Base-by-base conservation (phyloP, 1,140 invertebrate species). In the Heterodera carotae region DNA sequence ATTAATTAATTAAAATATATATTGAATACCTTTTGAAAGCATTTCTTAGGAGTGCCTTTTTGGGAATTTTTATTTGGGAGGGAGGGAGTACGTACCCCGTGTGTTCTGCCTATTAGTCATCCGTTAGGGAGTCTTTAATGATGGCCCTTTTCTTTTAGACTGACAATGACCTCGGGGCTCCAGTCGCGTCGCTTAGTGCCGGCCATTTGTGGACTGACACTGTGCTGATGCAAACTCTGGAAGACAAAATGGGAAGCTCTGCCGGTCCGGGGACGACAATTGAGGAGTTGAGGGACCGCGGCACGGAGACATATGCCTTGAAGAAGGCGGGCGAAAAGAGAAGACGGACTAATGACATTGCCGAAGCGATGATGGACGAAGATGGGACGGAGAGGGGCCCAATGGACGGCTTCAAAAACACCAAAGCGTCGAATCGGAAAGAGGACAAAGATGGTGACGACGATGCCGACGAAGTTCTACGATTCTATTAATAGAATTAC, bases 171-270 rank as follows among this genome's bases (percentile, higher is more conserved):
- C 1, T 56, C 22, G n/a, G n/a, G n/a, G 1, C 48, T 18, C 18
- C 15, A 56, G 2, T 22, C 5, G 48, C 48, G 48, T 56, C 48
- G 48, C 12, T 22, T 22, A 29, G 29, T 73, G 76, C 78, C 66
- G 83, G 69, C 27, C 79, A 69, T 34, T 33, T 85, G 2, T 84
- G 83, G 83, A 48, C 76, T 8, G 83, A 84, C 25, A 76, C 83
- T 12, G 31, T 60, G 8, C 29, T 84, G n/a, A 84, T 85, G 66
- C 84, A 76, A 12, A 34, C 62, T 29, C 59, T 84, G 15, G 77
- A 83, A 10, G 77, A 80, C 29, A 71, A 69, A 34, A 18, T 81
- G 3, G 59, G 56, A 56, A 36, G 34, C 22, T 33, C 48, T 12
- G 12, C 76, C 33, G 53, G 56, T 31, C 36, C 73, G 10, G 78